Evolutionary conservation across 2,113 vertebrate genomes (phyloP).

Genomic region (Thamnaconus septentrionalis): DNA sequence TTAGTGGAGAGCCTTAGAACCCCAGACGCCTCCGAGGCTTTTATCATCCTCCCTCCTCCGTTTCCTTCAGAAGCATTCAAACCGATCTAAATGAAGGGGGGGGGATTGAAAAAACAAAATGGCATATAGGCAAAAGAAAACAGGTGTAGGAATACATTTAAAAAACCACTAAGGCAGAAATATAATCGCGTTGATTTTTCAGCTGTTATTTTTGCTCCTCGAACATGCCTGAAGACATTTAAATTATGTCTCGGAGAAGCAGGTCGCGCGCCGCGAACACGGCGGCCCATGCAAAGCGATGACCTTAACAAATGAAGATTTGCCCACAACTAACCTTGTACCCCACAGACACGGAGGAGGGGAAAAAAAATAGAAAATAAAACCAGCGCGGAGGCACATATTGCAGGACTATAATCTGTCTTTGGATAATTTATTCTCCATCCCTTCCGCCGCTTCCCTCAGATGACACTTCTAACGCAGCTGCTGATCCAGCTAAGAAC

Average conservation of each 20-base stretch:
- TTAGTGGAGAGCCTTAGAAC: neutral
- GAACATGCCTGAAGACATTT: constrained; percentile 32
- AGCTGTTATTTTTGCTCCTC: constrained; percentile 2
- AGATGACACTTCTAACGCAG: too few species aligned
- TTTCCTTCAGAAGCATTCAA: neutral
- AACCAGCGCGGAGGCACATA: constrained; percentile 7
- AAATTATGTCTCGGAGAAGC: constrained; percentile 15
- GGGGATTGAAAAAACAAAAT: too few species aligned
- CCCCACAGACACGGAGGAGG: constrained; percentile 30
- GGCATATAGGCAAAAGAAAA: neutral
- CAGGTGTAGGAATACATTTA: constrained; percentile 19
- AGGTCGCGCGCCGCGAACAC: constrained; percentile 22
- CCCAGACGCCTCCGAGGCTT: neutral
- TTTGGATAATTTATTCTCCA: neutral
- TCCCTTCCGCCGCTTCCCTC: too few species aligned
- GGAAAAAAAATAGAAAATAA: neutral
- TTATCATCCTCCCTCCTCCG: constrained; percentile 8
- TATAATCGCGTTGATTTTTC: constrained; percentile 20
- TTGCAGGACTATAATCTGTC: constrained; percentile 10
- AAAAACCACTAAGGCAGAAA: constrained; percentile 30
- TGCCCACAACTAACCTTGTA: constrained; percentile 37
- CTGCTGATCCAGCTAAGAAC: too few species aligned
- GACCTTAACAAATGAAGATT: constrained; percentile 43
- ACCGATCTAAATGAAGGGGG: neutral
- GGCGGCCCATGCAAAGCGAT: constrained; percentile 25